Percentiles rank a stretch among this genome's conserved stretches.
Evolutionary conservation across 2,888 invertebrate species (phyloP).

Genomic region (Drosophila infuscata): DNA sequence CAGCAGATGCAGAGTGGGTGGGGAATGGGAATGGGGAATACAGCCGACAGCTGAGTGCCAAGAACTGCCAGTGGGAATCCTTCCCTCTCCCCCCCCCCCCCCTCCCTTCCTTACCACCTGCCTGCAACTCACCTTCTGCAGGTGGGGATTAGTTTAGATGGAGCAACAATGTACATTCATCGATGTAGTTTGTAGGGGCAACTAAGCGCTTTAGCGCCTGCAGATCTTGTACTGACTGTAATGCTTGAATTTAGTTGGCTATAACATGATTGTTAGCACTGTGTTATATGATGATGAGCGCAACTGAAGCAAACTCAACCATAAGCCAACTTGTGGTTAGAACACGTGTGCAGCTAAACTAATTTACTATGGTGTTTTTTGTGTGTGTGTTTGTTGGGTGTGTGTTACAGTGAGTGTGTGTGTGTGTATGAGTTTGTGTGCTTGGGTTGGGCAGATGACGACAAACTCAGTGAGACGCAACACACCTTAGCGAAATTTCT

Average conservation of each 20-base stretch:
- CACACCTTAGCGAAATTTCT: conserved; percentile 45
- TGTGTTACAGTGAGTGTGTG: neutral
- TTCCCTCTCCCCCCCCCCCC: neutral
- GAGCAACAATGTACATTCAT: neutral
- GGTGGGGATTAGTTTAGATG: neutral
- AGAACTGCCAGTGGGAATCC: neutral
- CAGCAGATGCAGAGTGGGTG: neutral
- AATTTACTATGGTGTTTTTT: neutral
- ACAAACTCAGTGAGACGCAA: conserved; percentile 12
- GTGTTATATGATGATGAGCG: conserved; percentile 17
- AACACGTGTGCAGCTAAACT: conserved; percentile 39
- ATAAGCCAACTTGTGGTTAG: conserved; percentile 36
- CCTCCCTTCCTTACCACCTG: neutral
- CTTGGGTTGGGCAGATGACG: conserved; percentile 5
- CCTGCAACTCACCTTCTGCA: neutral
- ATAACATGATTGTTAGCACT: conserved; percentile 28
- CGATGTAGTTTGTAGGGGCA: neutral
- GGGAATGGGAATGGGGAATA: conserved; percentile 38
- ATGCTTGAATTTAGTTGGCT: conserved; percentile 60
- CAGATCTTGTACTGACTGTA: conserved; percentile 14
- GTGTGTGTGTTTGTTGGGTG: neutral
- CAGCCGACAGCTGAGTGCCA: conserved; percentile 3
- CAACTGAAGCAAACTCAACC: conserved; percentile 8
- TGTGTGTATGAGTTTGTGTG: neutral
- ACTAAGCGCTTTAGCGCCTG: conserved; percentile 25